Conservation (phyloP, 2,888 invertebrate species). For the Chelonus formosanus region DNA sequence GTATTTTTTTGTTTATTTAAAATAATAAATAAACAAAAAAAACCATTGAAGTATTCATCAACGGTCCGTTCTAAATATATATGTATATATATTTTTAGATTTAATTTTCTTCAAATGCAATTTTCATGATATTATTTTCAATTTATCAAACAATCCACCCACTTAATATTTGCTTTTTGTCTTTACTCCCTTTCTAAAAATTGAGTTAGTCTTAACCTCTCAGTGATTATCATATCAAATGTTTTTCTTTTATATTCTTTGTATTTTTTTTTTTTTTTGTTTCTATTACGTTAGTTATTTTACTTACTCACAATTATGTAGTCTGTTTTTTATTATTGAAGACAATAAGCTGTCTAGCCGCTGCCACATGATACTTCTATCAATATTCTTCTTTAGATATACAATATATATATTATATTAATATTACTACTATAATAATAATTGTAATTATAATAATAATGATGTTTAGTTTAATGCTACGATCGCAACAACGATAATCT, state of each 20-base stretch:
- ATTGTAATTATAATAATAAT: conserved; percentile 19
- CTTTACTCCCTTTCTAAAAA: conserved; percentile 44
- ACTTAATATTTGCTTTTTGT: conserved; percentile 3
- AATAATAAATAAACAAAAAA: conserved; percentile 17
- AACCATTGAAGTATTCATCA: conserved; percentile 1
- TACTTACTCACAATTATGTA: conserved; percentile 31
- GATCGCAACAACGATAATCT: too few species aligned
- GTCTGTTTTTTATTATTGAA: conserved; percentile 40
- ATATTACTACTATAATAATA: conserved; percentile 20
- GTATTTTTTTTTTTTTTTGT: conserved; percentile 42
- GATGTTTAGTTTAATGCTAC: too few species aligned
- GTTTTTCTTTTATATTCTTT: conserved; percentile 53
- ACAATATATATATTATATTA: conserved; percentile 27
- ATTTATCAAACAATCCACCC: conserved; percentile 1
- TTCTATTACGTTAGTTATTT: conserved; percentile 24
- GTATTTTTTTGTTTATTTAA: not conserved
- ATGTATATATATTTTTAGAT: too few species aligned
- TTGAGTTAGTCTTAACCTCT: conserved; percentile 66
- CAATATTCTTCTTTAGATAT: conserved; percentile 28
- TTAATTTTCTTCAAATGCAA: not conserved
- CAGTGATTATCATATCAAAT: conserved; percentile 64
- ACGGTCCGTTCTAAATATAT: too few species aligned
- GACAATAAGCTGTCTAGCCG: conserved; percentile 60
- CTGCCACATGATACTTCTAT: conserved; percentile 53
- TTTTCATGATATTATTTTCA: not conserved